Conservation (phyloP, 2,797 vertebrate genomes). For the Melanotaenia nigrans region DNA sequence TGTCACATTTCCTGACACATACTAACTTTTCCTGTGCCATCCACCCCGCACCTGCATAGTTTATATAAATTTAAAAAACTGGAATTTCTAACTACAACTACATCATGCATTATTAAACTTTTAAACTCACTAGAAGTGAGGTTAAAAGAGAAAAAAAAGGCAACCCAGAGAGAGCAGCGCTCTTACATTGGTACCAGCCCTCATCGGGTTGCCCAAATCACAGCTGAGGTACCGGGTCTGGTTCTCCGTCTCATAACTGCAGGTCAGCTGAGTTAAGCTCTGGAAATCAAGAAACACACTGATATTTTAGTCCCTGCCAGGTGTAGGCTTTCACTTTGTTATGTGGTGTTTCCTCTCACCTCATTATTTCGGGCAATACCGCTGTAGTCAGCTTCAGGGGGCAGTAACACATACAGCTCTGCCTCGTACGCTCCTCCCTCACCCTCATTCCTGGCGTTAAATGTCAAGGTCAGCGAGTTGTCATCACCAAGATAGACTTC, state of each 20-base stretch:
- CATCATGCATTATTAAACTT: neutral
- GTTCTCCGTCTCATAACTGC: conserved; percentile 88
- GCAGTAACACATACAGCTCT: conserved; percentile 89
- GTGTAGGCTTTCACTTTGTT: neutral
- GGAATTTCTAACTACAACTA: conserved; percentile 14
- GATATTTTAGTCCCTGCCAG: neutral
- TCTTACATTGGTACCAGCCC: conserved; percentile 89
- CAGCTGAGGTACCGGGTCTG: conserved; percentile 90
- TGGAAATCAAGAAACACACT: conserved; percentile 52
- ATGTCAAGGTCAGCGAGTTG: conserved; percentile 88
- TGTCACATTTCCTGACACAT: conserved; percentile 61
- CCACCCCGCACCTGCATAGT: neutral
- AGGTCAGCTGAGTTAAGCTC: conserved; percentile 89
- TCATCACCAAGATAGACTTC: conserved; percentile 90
- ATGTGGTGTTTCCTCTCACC: conserved; percentile 75
- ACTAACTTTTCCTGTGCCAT: conserved; percentile 53
- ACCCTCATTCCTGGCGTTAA: conserved; percentile 89
- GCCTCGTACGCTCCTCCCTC: conserved; percentile 94
- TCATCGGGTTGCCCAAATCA: conserved; percentile 95
- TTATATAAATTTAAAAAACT: conserved; percentile 25
- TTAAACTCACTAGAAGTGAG: neutral
- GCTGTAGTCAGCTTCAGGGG: conserved; percentile 91
- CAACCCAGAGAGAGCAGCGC: neutral
- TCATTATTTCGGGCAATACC: conserved; percentile 90
- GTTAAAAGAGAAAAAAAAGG: neutral